Base-by-base conservation (phyloP, 2,888 invertebrate genomes). In the Campopleginae sp. region DNA sequence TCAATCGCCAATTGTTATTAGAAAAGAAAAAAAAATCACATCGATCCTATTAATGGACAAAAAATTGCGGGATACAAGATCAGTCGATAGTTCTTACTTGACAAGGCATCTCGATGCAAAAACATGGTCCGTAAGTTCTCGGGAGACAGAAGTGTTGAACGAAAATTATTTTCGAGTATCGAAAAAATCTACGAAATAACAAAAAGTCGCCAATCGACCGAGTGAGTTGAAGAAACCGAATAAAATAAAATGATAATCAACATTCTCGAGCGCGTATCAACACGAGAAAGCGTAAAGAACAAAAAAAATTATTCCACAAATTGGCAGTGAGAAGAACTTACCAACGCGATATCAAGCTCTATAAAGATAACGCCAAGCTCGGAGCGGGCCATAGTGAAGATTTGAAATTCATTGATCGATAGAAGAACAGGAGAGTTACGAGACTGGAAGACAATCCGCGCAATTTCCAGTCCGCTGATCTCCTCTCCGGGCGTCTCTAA, bases 81-180 rank as follows among this genome's bases (percentile, higher is more conserved):
- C 61, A 38, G 23, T 42, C 58, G 48, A 46, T 54, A n/a, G 42
- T 14, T 27, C 42, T 27, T 54, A 14, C 6, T 51, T n/a, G 12
- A 61, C 2, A 17, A 27, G 33, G 46, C 63, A 46, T 31, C 46
- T 46, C 72, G 63, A 44, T 58, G 70, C 33, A 27, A 58, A 54
- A 51, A 23, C 12, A 84, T 70, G 51, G 27, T 46, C 19, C 42
- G 76, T 58, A 61, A 46, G 61, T 80, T 77, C 31, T 79, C 66
- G 19, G 61, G 80, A 23, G 66, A 80, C 44, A 44, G 31, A 79
- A 68, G 68, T 84, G 66, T 72, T 27, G 44, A 4, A 10, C 33
- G 19, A 8, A 17, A 51, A 42, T 42, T 48, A 46, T 70, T 48
- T 5, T 33, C 23, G 38, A 38, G 14, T 19, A 8, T 23, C 19